phyloP scores from a whole-genome alignment of 2,888 invertebrate species.

The Cerceris ruficornis region DNA sequence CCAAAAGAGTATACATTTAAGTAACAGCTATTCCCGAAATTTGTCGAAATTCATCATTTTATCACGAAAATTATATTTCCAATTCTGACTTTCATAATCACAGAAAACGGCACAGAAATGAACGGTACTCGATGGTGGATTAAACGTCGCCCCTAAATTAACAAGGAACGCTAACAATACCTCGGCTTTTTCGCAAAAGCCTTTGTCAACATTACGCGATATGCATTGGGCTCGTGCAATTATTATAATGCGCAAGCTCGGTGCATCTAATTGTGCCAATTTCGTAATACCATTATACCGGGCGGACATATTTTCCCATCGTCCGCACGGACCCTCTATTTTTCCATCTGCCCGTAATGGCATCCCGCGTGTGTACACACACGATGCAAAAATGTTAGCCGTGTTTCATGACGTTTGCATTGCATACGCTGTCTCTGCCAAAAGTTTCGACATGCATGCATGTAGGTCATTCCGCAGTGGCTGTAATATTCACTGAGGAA shows the following conservation, averaged over 20 bases:
- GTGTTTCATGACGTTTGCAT: constrained; percentile 9
- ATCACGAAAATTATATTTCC: too few species aligned
- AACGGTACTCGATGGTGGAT: too few species aligned
- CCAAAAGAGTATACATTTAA: too few species aligned
- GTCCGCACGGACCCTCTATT: neutral
- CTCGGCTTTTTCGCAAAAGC: neutral
- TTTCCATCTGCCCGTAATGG: neutral
- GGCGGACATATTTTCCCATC: neutral
- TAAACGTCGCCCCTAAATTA: neutral
- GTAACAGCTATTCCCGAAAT: too few species aligned
- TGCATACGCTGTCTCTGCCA: constrained; percentile 5
- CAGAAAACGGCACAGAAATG: too few species aligned
- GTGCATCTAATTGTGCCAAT: neutral
- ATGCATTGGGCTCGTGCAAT: neutral
- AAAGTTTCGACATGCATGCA: neutral
- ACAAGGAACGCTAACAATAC: too few species aligned
- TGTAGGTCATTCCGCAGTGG: constrained; percentile 10
- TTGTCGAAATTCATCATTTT: too few species aligned
- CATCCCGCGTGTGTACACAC: too few species aligned
- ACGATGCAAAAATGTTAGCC: constrained; percentile 1
- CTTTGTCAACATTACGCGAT: too few species aligned
- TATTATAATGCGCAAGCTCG: neutral
- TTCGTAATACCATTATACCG: neutral
- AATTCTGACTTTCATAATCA: neutral
- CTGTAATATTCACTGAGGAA: constrained; percentile 2